phyloP scores from a whole-genome alignment of 2,888 invertebrate species.

The Ethmia dodecea region DNA sequence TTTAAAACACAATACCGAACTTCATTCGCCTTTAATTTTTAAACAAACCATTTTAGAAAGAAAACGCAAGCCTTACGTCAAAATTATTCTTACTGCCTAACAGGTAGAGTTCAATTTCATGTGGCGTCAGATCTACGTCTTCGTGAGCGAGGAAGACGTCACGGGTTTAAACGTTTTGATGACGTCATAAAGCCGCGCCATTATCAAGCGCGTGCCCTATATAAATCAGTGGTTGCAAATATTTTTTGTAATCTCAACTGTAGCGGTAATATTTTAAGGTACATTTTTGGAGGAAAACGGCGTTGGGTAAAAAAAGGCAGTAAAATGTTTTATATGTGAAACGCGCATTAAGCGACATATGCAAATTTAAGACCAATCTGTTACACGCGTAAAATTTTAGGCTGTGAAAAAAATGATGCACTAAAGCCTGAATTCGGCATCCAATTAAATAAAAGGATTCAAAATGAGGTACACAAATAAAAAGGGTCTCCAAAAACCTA shows the following conservation, averaged over 20 bases:
- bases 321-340: slow-evolving; percentile 34
- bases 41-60: neutral
- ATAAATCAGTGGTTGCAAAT: slow-evolving; percentile 34
- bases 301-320: slow-evolving; percentile 22
- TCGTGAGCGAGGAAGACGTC: slow-evolving; percentile 35
- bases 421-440: too few relatives aligned
- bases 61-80: too few relatives aligned
- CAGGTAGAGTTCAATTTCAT: neutral
- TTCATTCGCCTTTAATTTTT: neutral
- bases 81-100: too few relatives aligned
- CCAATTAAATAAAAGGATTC: too few relatives aligned
- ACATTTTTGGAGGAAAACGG: slow-evolving; percentile 10
- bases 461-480: too few relatives aligned
- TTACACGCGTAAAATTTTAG: slow-evolving; percentile 6
- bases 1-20: neutral
- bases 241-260: slow-evolving; percentile 12
- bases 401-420: too few relatives aligned
- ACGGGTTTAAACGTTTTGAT: slow-evolving; percentile 53
- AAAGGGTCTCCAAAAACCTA: too few relatives aligned
- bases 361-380: slow-evolving; percentile 23
- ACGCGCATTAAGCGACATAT: slow-evolving; percentile 29
- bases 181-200: slow-evolving; percentile 51
- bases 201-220: slow-evolving; percentile 47
- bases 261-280: slow-evolving; percentile 5
- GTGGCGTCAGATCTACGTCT: slow-evolving; percentile 10